phyloP scores from a whole-genome alignment of 2,113 vertebrate genomes.

The Corythaixoides concolor region DNA sequence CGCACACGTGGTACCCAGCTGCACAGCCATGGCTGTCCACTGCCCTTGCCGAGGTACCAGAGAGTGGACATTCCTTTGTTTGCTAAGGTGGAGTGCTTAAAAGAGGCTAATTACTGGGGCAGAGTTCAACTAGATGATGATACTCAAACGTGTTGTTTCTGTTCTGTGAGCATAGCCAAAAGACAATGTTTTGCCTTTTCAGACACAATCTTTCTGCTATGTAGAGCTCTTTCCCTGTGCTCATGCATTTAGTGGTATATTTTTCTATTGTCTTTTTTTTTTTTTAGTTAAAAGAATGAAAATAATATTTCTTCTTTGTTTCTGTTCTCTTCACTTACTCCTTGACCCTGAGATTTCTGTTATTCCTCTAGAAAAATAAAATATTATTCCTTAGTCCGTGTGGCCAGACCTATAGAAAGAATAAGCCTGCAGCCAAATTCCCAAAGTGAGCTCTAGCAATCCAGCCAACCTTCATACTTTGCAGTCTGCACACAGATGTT shows the following conservation, averaged over 20 bases:
- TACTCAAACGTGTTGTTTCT: background rate
- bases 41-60: too few species aligned
- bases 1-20: background rate
- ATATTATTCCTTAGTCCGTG: background rate
- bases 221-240: background rate
- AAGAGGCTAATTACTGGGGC: background rate
- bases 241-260: background rate
- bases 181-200: background rate
- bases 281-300: background rate
- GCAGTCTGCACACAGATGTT: background rate
- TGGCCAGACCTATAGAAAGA: constrained; percentile 12
- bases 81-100: background rate
- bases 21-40: fast-evolving
- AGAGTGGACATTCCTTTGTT: background rate
- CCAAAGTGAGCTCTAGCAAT: background rate
- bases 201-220: background rate
- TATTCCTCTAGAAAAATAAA: constrained; percentile 15
- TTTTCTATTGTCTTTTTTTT: background rate
- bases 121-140: background rate
- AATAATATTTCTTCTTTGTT: background rate
- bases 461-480: constrained; percentile 6
- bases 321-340: background rate
- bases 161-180: background rate
- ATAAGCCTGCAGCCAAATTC: constrained; percentile 31
- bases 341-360: background rate